Percentiles rank a stretch among this genome's conserved stretches.
Evolutionary conservation across 2,797 vertebrate genomes (phyloP).

Genomic region (Melopsittacus undulatus): DNA sequence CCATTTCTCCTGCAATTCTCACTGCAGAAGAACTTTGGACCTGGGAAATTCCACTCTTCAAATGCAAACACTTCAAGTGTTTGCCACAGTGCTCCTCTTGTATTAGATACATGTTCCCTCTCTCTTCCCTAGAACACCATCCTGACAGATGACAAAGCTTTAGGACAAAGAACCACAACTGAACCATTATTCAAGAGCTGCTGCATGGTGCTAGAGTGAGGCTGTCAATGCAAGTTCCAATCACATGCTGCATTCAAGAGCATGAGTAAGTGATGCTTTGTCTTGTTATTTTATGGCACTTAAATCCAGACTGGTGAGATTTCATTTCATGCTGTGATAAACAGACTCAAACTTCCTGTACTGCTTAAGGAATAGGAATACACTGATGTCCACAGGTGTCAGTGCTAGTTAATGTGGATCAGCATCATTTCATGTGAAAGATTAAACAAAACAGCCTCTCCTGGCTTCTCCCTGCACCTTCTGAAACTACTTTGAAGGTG

Average conservation of each 20-base stretch:
- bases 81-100: background rate
- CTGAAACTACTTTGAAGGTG: background rate
- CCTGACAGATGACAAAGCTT: background rate
- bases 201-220: background rate
- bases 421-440: background rate
- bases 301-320: background rate
- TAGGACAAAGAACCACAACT: background rate
- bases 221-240: background rate
- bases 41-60: background rate
- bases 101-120: background rate
- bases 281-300: constrained; percentile 1
- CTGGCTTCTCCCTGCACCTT: background rate
- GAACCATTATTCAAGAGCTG: constrained; percentile 2
- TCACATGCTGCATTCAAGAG: background rate
- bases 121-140: background rate
- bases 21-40: background rate
- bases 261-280: background rate
- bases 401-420: background rate
- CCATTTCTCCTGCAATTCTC: background rate
- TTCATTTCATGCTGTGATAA: background rate
- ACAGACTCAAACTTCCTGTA: background rate
- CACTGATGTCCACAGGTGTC: background rate
- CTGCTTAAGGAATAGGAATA: background rate
- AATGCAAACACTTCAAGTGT: background rate
- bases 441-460: background rate